Conservation (phyloP, 2,888 invertebrate species). For the Sericinus montela region DNA sequence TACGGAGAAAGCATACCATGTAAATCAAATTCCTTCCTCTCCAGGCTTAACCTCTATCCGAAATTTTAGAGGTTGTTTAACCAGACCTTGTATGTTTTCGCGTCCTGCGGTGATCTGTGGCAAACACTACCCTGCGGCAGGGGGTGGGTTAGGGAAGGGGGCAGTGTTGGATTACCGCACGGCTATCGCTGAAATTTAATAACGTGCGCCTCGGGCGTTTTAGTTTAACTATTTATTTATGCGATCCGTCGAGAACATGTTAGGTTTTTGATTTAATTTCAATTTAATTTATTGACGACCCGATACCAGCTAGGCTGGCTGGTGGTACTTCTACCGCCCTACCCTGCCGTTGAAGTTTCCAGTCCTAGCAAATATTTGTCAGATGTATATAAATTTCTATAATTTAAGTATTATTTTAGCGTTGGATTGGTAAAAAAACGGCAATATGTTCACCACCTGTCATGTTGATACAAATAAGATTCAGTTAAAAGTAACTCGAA, state of each 20-base stretch:
- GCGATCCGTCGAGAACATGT: not conserved
- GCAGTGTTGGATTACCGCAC: conserved; percentile 33
- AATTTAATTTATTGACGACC: too few species aligned
- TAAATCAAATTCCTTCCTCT: conserved; percentile 6
- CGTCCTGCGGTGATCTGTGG: conserved; percentile 10
- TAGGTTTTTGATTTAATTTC: not conserved
- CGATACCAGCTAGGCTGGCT: too few species aligned
- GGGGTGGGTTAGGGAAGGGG: not conserved
- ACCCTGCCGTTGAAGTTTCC: too few species aligned
- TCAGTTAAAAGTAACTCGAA: too few species aligned
- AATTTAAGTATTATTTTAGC: too few species aligned
- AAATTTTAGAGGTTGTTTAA: conserved; percentile 13
- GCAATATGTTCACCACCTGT: too few species aligned
- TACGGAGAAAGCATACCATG: not conserved
- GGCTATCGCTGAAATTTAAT: conserved; percentile 40
- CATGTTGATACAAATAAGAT: too few species aligned
- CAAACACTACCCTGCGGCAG: conserved; percentile 6
- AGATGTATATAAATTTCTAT: too few species aligned
- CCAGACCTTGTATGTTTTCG: conserved; percentile 10
- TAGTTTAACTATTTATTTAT: conserved; percentile 17
- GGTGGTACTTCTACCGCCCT: too few species aligned
- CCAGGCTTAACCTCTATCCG: not conserved
- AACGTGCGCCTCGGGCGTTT: conserved; percentile 30
- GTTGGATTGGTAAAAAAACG: too few species aligned
- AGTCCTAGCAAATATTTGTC: too few species aligned